Base-by-base conservation (phyloP, 2,888 invertebrate genomes). In the Chloroclysta siterata region DNA sequence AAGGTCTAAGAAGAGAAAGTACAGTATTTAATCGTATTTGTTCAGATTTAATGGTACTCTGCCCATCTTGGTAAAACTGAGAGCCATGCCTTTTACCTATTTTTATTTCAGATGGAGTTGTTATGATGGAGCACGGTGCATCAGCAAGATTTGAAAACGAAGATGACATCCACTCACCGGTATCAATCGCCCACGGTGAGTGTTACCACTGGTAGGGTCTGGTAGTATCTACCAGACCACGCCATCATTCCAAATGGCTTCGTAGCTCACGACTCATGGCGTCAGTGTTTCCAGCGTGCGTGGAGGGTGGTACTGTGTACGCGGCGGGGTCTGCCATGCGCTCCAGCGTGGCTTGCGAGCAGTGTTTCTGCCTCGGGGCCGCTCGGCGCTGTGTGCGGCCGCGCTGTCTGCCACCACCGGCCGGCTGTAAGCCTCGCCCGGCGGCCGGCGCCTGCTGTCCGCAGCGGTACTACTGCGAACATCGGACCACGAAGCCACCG, bases 311-410 rank as follows among this genome's bases (percentile, higher is more conserved):
- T 39, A 95, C 95, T 29, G 90, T 95, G 73, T 97, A 95, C 87
- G 95, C 95, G 15, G 95, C 96, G 53, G 97, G 97, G 2, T 97
- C 97, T 5, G 97, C 98, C 7, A 96, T 98, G 96, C 94, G 95
- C 71, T 95, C 96, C 5, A 94, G 95, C 15, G 94, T 95, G 65
- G 94, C 95, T n/a, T 98, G 98, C 89, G 96, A 97, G 85, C 96
- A 97, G 85, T 98, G 98, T 89, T 98, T 96, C 90, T 98, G 98
- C 82, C 95, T 97, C 74, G 91, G 94, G 36, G 97, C 96, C 5
- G 90, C 91, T 56, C 94, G 96, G 74, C 94, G 95, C 75, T 98
- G 98, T 86, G 96, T 97, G 58, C 94, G 95, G 68, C 97, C 97
- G 0, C 95, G 95, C 79, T 98, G 98, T 86, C 93, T 97, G 78